phyloP scores from a whole-genome alignment of 2,113 vertebrate genomes.

The Pangasianodon gigas region DNA sequence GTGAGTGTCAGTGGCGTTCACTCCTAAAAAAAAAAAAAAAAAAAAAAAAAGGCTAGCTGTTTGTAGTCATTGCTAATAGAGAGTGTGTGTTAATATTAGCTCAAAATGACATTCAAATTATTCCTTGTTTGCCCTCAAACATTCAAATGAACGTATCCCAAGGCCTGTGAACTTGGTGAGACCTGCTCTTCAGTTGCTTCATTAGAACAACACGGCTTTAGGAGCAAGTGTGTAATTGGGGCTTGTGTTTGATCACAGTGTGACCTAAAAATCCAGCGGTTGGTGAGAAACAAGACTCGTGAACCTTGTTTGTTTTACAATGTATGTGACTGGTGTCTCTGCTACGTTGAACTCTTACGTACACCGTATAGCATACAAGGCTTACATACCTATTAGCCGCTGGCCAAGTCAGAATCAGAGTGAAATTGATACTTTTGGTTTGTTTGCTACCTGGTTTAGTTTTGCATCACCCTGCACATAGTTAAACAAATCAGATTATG shows the following conservation, averaged over 20 bases:
- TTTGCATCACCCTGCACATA: neutral
- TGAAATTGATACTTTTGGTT: neutral
- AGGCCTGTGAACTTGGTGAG: constrained; percentile 2
- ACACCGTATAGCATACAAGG: neutral
- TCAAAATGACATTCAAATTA: constrained; percentile 40
- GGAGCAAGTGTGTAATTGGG: constrained; percentile 38
- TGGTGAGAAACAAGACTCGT: neutral
- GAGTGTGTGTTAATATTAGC: constrained; percentile 10
- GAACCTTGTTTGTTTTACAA: neutral
- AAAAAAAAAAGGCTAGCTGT: neutral
- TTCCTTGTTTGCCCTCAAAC: constrained; percentile 34
- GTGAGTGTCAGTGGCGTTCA: neutral
- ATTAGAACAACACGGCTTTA: constrained; percentile 31
- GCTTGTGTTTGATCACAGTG: constrained; percentile 15
- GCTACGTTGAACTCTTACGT: neutral
- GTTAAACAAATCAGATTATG: neutral
- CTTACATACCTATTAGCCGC: neutral
- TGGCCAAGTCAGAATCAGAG: neutral
- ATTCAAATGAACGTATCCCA: constrained; percentile 40
- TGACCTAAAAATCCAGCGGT: constrained; percentile 7
- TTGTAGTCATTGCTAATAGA: neutral
- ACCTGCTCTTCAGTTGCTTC: constrained; percentile 38
- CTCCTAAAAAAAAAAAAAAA: neutral
- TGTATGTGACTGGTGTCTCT: neutral
- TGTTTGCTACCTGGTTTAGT: neutral